phyloP scores from a whole-genome alignment of 2,113 vertebrate species.

The Anas platyrhynchos region DNA sequence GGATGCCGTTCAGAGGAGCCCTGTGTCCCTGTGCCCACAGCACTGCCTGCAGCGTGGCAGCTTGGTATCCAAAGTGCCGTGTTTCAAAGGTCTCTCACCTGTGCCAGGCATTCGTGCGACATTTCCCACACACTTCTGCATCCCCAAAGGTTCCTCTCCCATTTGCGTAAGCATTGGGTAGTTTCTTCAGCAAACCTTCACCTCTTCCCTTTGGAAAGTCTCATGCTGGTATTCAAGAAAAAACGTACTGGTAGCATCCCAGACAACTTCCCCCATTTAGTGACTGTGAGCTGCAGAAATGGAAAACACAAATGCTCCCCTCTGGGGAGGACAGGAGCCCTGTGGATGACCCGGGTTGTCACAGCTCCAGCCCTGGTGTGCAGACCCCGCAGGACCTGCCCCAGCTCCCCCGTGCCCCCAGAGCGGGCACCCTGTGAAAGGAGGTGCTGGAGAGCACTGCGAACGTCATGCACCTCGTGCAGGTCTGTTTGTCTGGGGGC shows the following conservation, averaged over 20 bases:
- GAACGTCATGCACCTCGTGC: fast-evolving
- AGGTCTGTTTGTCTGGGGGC: neutral
- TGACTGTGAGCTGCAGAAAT: neutral
- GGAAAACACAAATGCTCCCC: neutral
- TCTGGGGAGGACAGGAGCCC: neutral
- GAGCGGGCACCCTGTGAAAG: no score
- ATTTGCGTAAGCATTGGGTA: neutral
- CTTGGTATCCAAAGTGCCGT: fast-evolving
- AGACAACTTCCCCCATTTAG: neutral
- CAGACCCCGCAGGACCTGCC: no score
- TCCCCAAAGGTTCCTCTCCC: neutral
- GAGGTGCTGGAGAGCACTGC: fast-evolving
- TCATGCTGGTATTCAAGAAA: neutral
- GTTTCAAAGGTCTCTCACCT: neutral
- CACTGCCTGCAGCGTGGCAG: fast-evolving
- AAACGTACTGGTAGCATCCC: neutral
- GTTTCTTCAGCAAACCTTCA: neutral
- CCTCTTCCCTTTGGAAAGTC: no score
- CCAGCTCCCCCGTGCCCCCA: no score
- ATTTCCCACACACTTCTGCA: fast-evolving
- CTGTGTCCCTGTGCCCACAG: neutral
- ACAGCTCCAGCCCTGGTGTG: no score
- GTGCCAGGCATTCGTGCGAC: fast-evolving
- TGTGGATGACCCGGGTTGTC: no score
- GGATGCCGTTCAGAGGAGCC: neutral